Base-by-base conservation (phyloP, 2,888 invertebrate species). In the Oscheius myriophilus region DNA sequence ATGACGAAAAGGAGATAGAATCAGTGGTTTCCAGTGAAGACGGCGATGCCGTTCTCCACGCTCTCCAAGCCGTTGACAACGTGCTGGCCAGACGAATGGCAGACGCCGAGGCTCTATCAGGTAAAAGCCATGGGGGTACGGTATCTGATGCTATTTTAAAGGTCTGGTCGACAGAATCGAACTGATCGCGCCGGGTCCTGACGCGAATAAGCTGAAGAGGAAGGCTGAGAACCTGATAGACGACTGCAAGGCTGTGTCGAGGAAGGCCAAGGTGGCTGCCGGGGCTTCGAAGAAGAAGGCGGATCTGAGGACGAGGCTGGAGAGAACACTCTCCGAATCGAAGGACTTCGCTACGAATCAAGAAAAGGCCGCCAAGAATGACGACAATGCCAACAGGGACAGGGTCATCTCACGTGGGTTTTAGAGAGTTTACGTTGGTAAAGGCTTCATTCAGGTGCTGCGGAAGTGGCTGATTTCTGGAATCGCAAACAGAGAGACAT, bases 181-280 rank as follows among this genome's bases (percentile, higher is more conserved):
- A 57, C 57, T 67, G 16, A 25, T 72, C 3, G 80, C 81, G 2
- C 76, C 79, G 2, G 81, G 81, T 18, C 78, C 81, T 1, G 83
- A 83, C 42, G 78, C 82, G 52, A 81, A 80, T 54, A 73, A 80
- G 16, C 59, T 80, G 51, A 70, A 75, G 67, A 69, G 81, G 59
- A 75, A 73, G 46, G 76, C 78, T 9, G 83, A 83, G 18, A 78
- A 79, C 41, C 59, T 81, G 42, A 54, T 71, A 1, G 78, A 80
- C 21, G 79, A 82, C 63, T 73, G 70, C 23, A 73, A 74, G 9
- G 71, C 65, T n/a, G 70, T 79, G 49, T 65, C 78, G 52, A 76
- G 80, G 70, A 80, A 76, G 66, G 76, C 78, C 49, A 68, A 72
- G 39, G 67, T 69, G 14, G 78, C 75, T 2, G 75, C 70, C 1